Conservation (phyloP, 2,797 vertebrate genomes). For the Decapterus maruadsi region DNA sequence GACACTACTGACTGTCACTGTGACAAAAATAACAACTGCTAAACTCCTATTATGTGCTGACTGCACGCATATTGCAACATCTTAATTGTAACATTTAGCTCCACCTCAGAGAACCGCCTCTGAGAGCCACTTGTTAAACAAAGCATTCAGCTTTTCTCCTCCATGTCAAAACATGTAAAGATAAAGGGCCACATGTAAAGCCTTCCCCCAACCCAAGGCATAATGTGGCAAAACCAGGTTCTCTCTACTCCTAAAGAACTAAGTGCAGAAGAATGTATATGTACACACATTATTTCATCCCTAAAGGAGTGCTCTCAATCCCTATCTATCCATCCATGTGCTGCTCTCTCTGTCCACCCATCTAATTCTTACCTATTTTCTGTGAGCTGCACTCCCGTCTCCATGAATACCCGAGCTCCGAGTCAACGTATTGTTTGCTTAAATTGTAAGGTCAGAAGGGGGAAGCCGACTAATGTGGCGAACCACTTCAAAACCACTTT, state of each 20-base stretch:
- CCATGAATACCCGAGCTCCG: slow-evolving; percentile 47
- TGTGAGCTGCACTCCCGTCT: slow-evolving; percentile 31
- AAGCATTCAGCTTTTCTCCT: slow-evolving; percentile 2
- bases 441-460: slow-evolving; percentile 76
- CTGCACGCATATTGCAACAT: neutral
- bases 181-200: too few relatives aligned
- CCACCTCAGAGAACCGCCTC: neutral
- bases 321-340: slow-evolving; percentile 3
- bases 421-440: slow-evolving; percentile 79
- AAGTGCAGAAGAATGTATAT: slow-evolving; percentile 1
- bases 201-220: neutral
- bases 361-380: slow-evolving; percentile 50
- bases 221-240: neutral
- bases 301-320: slow-evolving; percentile 15
- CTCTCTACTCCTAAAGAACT: neutral
- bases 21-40: neutral
- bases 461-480: slow-evolving; percentile 74
- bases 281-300: slow-evolving; percentile 3
- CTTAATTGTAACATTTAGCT: neutral
- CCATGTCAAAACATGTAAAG: neutral
- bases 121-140: neutral
- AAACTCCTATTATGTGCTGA: neutral
- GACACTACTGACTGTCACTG: neutral
- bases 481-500: slow-evolving; percentile 85
- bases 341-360: slow-evolving; percentile 28